Evolutionary conservation across 2,888 invertebrate genomes (phyloP).

Genomic region (Matsumyia berberina): DNA sequence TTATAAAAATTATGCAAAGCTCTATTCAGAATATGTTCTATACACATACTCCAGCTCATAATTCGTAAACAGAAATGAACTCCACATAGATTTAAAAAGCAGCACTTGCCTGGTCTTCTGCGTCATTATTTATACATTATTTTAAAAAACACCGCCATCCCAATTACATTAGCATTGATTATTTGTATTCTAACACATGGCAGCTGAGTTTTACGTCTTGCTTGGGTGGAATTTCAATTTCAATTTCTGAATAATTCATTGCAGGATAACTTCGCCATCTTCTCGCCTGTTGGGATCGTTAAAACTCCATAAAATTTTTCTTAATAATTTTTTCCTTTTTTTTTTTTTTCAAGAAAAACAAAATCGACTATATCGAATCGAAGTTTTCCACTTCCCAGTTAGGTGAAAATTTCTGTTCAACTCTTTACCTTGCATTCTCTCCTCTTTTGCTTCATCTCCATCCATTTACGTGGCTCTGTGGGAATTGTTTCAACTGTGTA

Average conservation of each 20-base stretch:
- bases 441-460: background rate
- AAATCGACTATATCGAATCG: constrained; percentile 6
- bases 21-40: no score
- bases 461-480: background rate
- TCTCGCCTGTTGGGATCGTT: background rate
- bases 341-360: no score
- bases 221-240: constrained; percentile 1
- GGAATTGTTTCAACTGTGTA: constrained; percentile 11
- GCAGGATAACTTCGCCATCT: background rate
- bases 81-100: no score
- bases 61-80: no score
- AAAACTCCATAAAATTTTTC: constrained; percentile 16
- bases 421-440: background rate
- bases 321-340: background rate
- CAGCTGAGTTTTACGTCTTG: background rate
- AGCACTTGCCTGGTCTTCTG: background rate
- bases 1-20: no score
- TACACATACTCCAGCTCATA: no score
- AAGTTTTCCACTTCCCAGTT: background rate
- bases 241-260: constrained; percentile 23
- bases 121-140: background rate
- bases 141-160: background rate
- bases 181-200: background rate
- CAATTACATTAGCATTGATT: constrained; percentile 12
- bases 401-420: background rate